Evolutionary conservation across 2,797 vertebrate species (phyloP).

Genomic region (Stomatorhinus walkeri): DNA sequence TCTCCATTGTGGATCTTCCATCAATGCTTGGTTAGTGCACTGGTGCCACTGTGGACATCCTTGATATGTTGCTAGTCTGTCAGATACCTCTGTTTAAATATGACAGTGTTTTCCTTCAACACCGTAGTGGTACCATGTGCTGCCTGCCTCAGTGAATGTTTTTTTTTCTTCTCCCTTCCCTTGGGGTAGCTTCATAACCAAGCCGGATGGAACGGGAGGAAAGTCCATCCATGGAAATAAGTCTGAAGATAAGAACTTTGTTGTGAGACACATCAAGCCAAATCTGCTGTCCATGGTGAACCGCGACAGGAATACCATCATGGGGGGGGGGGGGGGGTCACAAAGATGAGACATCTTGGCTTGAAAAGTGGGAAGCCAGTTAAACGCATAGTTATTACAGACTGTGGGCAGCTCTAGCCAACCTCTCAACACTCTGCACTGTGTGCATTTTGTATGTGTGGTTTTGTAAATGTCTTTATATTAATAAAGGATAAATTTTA

Average conservation of each 20-base stretch:
- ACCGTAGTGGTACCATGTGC: neutral
- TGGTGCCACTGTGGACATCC: neutral
- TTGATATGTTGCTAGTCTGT: neutral
- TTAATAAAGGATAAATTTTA: neutral
- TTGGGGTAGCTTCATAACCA: slow-evolving; percentile 88
- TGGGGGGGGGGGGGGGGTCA: slow-evolving; percentile 80
- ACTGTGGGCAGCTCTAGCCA: slow-evolving; percentile 79
- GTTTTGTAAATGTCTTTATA: slow-evolving; percentile 1
- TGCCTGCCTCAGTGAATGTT: neutral
- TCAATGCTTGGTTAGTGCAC: neutral
- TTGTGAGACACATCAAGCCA: slow-evolving; percentile 76
- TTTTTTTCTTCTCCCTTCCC: neutral
- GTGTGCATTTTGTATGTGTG: neutral
- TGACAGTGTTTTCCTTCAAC: neutral
- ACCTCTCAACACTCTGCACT: neutral
- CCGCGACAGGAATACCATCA: slow-evolving; percentile 69
- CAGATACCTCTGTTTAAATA: neutral
- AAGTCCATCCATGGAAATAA: slow-evolving; percentile 76
- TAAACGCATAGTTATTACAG: slow-evolving; percentile 68
- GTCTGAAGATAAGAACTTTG: slow-evolving; percentile 90
- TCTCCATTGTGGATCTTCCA: neutral
- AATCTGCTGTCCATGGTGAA: slow-evolving; percentile 96
- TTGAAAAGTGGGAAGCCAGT: slow-evolving; percentile 66
- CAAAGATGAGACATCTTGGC: slow-evolving; percentile 76
- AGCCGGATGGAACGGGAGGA: slow-evolving; percentile 66